Conservation (phyloP, 2,797 vertebrate species). For the Phrynocephalus forsythii region DNA sequence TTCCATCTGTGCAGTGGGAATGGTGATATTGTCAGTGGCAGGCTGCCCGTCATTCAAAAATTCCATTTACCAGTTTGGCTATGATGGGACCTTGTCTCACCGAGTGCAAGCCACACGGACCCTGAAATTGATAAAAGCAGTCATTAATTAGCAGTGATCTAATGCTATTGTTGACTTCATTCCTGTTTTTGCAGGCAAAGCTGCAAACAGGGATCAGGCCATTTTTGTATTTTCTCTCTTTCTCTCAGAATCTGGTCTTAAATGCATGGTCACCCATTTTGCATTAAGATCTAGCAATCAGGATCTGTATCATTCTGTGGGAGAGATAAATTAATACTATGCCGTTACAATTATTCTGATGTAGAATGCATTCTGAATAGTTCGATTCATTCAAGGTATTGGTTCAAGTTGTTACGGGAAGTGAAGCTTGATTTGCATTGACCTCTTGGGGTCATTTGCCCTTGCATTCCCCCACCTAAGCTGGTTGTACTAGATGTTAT, state of each 20-base stretch:
- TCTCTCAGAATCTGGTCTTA: not conserved
- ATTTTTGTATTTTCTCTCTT: not conserved
- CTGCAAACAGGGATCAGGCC: too few relatives aligned
- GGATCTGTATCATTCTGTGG: not conserved
- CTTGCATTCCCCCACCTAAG: slow-evolving; percentile 39
- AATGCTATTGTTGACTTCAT: too few relatives aligned
- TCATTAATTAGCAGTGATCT: too few relatives aligned
- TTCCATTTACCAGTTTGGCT: too few relatives aligned
- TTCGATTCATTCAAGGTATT: slow-evolving; percentile 34
- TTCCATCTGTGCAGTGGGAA: too few relatives aligned
- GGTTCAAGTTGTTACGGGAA: slow-evolving; percentile 17
- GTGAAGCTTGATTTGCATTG: not conserved
- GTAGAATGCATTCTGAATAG: not conserved
- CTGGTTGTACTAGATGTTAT: slow-evolving; percentile 1
- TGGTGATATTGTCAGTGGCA: too few relatives aligned
- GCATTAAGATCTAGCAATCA: not conserved
- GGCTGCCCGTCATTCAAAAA: too few relatives aligned
- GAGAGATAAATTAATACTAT: not conserved
- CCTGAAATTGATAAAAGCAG: too few relatives aligned
- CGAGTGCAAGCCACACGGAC: too few relatives aligned
- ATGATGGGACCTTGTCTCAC: too few relatives aligned
- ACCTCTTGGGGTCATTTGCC: slow-evolving; percentile 36
- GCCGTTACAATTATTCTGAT: slow-evolving; percentile 15
- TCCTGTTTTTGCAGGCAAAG: too few relatives aligned
- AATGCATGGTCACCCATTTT: not conserved